These are phyloP conservation scores for Rhamphomyia laevipes DNA, from an alignment of 2,888 invertebrate species.

Conservation along the genomic window DNA sequence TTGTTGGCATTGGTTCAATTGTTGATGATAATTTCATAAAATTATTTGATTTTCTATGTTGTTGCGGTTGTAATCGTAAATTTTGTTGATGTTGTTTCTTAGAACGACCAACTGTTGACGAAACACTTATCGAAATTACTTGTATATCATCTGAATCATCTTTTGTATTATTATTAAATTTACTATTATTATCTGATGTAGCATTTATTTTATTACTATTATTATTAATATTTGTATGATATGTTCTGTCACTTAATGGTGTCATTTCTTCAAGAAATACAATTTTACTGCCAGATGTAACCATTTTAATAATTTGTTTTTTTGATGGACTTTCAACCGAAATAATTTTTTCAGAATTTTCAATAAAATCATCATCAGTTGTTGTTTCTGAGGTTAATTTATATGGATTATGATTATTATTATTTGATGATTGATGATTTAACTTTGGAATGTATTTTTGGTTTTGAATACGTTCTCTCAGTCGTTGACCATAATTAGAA, in stretches of 20 bases:
- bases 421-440: background rate
- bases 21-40: conserved; percentile 13
- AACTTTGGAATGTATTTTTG: background rate
- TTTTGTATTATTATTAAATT: background rate
- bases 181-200: background rate
- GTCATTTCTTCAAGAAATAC: conserved; percentile 27
- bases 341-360: conserved; percentile 12
- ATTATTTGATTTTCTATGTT: conserved; percentile 12
- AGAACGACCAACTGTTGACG: conserved; percentile 29
- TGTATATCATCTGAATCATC: conserved; percentile 28
- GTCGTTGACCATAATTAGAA: conserved; percentile 11
- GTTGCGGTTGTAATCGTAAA: conserved; percentile 7
- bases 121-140: conserved; percentile 42
- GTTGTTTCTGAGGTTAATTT: background rate
- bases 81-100: conserved; percentile 8
- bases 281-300: conserved; percentile 32
- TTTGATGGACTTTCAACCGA: background rate
- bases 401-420: background rate
- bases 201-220: background rate
- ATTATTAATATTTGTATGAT: conserved; percentile 12
- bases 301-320: conserved; percentile 28
- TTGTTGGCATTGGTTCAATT: conserved; percentile 10
- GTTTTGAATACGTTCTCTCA: background rate
- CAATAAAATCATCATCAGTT: background rate
- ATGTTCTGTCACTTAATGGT: conserved; percentile 15